Conservation (phyloP, 2,888 invertebrate species). For the Polylopha cassiicola region DNA sequence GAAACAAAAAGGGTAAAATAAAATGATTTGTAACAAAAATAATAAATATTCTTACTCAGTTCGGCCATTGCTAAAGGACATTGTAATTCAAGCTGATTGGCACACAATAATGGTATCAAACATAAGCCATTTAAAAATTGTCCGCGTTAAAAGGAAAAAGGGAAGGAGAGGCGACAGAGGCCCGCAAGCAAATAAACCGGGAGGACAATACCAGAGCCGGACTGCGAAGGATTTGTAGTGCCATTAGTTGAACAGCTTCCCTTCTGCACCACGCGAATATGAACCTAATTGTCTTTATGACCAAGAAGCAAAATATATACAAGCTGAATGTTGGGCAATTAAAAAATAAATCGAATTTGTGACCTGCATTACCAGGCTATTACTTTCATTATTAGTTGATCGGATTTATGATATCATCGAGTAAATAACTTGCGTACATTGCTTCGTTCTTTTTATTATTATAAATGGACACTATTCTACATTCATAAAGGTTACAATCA, state of each 20-base stretch:
- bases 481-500: too few species aligned
- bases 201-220: conserved; percentile 67
- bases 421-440: too few species aligned
- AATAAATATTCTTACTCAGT: conserved; percentile 64
- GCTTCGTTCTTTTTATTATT: too few species aligned
- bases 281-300: conserved; percentile 17
- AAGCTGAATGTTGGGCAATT: conserved; percentile 36
- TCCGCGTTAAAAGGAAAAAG: conserved; percentile 70
- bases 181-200: conserved; percentile 66
- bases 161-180: conserved; percentile 53
- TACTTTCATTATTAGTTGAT: conserved; percentile 44
- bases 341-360: conserved; percentile 52
- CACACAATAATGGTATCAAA: conserved; percentile 78
- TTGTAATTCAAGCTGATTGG: conserved; percentile 77
- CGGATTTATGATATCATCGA: conserved; percentile 3
- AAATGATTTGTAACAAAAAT: conserved; percentile 67
- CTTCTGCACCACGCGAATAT: conserved; percentile 2
- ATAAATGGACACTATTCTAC: too few species aligned
- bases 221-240: conserved; percentile 67
- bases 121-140: conserved; percentile 76
- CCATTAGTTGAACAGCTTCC: conserved; percentile 59
- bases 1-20: conserved; percentile 60
- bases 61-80: conserved; percentile 71
- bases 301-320: conserved; percentile 17
- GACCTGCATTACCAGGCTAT: conserved; percentile 45